phyloP scores from a whole-genome alignment of 2,888 invertebrate species.

The Mactromeris polynyma region DNA sequence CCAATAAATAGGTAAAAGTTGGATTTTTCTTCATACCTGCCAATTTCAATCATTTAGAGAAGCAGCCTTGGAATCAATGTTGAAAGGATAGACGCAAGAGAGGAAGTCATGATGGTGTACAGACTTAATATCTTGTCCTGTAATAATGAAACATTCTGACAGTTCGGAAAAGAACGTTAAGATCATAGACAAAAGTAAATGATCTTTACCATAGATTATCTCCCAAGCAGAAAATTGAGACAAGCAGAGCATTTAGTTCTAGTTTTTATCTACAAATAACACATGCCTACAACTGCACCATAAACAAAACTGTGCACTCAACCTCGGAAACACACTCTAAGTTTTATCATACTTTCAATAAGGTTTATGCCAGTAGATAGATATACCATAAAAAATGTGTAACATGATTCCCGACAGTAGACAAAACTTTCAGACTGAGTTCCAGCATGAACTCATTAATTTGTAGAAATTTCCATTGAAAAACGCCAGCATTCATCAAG shows the following conservation, averaged over 20 bases:
- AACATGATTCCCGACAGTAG: background rate
- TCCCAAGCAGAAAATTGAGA: background rate
- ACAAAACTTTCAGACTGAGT: background rate
- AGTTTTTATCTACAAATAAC: background rate
- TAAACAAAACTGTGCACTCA: background rate
- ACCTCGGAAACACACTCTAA: background rate
- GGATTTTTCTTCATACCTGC: constrained; percentile 26
- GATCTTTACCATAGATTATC: background rate
- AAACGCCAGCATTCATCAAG: background rate
- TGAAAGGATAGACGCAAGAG: constrained; percentile 36
- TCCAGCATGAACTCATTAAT: background rate
- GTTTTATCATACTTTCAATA: background rate
- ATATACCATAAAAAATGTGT: background rate
- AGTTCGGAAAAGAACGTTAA: background rate
- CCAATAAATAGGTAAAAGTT: constrained; percentile 32
- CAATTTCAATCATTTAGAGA: constrained; percentile 45
- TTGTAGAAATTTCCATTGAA: background rate
- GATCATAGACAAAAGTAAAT: background rate
- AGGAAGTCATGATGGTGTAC: constrained; percentile 13
- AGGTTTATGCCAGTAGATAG: constrained; percentile 1
- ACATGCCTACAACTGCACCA: constrained; percentile 5
- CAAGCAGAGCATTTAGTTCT: background rate
- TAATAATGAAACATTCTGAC: background rate
- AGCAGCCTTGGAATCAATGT: constrained; percentile 37
- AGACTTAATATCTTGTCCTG: background rate